phyloP scores from a whole-genome alignment of 2,113 vertebrate genomes.

The Peromyscus polionotus region DNA sequence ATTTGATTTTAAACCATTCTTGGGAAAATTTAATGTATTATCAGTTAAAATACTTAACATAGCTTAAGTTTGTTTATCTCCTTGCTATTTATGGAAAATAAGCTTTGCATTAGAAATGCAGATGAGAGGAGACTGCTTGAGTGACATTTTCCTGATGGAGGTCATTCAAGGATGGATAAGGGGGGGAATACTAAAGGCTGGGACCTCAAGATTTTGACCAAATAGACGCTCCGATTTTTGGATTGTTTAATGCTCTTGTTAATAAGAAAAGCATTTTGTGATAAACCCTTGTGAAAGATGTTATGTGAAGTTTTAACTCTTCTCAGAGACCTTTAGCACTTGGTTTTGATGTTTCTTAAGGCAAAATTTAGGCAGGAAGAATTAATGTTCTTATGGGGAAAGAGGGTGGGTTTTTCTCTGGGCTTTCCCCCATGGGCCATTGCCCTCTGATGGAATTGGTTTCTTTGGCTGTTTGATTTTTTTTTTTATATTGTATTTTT shows the following conservation, averaged over 20 bases:
- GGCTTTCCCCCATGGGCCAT: slow-evolving; percentile 66
- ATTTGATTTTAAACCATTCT: background rate
- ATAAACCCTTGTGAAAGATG: slow-evolving; percentile 68
- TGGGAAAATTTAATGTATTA: background rate
- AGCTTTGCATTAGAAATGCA: background rate
- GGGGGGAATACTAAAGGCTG: background rate
- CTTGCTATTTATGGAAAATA: background rate
- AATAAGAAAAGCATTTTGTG: slow-evolving; percentile 79
- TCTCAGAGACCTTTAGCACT: slow-evolving; percentile 69
- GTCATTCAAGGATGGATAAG: background rate
- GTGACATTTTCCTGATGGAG: background rate
- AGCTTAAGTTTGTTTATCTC: background rate
- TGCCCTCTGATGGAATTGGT: slow-evolving; percentile 79
- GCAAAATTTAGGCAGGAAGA: slow-evolving; percentile 72
- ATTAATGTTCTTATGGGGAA: slow-evolving; percentile 72
- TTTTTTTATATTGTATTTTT: slow-evolving; percentile 86
- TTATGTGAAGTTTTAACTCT: slow-evolving; percentile 76
- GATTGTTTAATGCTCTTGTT: slow-evolving; percentile 8
- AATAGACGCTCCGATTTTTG: slow-evolving; percentile 44
- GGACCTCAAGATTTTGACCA: slow-evolving; percentile 53
- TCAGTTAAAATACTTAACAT: slow-evolving; percentile 13
- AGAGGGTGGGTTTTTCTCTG: slow-evolving; percentile 72
- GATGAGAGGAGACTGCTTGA: background rate
- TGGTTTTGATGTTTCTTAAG: slow-evolving; percentile 76
- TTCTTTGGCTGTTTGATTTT: slow-evolving; percentile 81